Evolutionary conservation across 2,113 vertebrate species (phyloP), one percentile per base, ranked within the genome.

Genomic region (Setophaga coronata): DNA sequence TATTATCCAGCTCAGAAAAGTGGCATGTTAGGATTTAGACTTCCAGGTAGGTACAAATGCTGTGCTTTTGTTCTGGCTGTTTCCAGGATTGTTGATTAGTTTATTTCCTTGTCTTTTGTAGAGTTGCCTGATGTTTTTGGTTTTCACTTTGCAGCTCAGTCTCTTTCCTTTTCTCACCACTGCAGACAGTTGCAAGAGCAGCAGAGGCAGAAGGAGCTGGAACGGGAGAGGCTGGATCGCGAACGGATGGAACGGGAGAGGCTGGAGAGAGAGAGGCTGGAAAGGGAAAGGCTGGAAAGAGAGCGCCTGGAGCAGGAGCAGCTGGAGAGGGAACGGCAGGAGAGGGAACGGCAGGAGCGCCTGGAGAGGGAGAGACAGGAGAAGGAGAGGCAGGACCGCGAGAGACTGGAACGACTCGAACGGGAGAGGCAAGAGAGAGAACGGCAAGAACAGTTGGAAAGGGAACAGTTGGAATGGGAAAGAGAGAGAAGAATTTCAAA

Each of bases 171-270:
- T 85, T 89, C 82, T 58, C 58, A 29, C 4, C 0, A 56, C 94
- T 97, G 54, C 90, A 99, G 99, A 97, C 99, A 99, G 97, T 98
- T 99, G 50, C 99, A 99, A 95, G 99, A 99, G 91, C 98, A 99
- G 72, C 99, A 99, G 93, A 98, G 98, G 83, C 99, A 99, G 97
- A 99, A 99, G 96, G 99, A 98, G 57, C 92, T 98, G 96, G 98
- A 98, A 88, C 97, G 98, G 88, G 98, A 98, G 66, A 96, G 98
- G 58, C 79, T 98, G 97, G 98, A 98, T 91, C 95, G 98, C 40
- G 98, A 99, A 65, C 93, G 95, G 29, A 98, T 99, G 87, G 98
- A 98, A 36, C 97, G 97, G 79, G 98, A 99, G 93, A 96, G 97
- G 73, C 97, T 98, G 80, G 99, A 99, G 90, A 97, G 97, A 50